Evolutionary conservation across 64 coral and sea anemone genomes (phyloP), one percentile per base, ranked within the genome.

Genomic region (Pocillopora verrucosa): DNA sequence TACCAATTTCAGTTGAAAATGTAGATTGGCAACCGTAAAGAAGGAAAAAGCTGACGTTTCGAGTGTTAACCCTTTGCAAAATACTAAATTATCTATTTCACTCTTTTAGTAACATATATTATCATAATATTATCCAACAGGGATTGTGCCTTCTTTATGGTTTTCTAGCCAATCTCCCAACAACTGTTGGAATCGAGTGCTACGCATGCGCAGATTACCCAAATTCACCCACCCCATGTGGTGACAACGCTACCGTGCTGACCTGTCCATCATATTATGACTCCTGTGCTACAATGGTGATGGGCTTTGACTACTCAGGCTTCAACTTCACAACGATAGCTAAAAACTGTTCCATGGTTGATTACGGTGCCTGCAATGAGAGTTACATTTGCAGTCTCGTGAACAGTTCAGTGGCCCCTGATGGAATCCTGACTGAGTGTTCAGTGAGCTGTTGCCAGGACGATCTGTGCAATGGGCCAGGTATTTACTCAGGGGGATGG

Each of bases 381-480:
- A 26, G 36, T 10, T 26, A 24, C 10, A 26, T 26, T 13, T 78
- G 76, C 59, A 20, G 26, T 51, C 45, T 11, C 22, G 22, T 78
- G 9, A 78, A 59, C 56, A 78, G 45, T n/a, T 58, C 41, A 10
- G 1, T 78, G 36, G 36, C 13, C 45, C 9, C 51, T 13, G 19
- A 16, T 11, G 56, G 19, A 59, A 78, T 1, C 17, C 2, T 59
- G n/a, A 12, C 4, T 4, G 11, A 45, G 26, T 78, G 76, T 10
- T 11, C 36, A 16, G 2, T 78, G 22, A 24, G 11, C 76, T 78
- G 76, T 78, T 78, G 76, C 45, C 15, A 78, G n/a, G 36, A n/a
- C 20, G 56, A 78, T 41, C 76, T 58, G 22, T 78, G 76, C 14
- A 78, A 78, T 78, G 76, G 76, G 34, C 75, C 15, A 76, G 75